These are phyloP conservation scores for Arrhamphus sclerolepis DNA, from an alignment of 2,797 vertebrate genomes.

Conservation along the genomic window DNA sequence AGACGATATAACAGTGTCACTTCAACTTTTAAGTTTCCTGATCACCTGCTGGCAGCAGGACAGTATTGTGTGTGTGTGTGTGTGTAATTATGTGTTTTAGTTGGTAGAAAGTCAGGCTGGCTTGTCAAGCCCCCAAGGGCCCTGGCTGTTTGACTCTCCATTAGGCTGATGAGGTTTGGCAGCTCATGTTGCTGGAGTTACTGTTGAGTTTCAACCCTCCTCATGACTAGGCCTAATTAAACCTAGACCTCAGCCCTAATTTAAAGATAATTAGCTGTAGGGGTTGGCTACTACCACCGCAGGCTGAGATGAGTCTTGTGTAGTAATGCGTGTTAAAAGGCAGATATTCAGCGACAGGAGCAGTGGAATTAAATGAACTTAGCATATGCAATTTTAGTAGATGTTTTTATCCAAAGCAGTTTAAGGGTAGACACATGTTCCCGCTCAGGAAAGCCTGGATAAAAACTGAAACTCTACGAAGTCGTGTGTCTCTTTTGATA, in stretches of 20 bases:
- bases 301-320: conserved; percentile 36
- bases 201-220: conserved; percentile 68
- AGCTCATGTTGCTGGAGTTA: conserved; percentile 75
- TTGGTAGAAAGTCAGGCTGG: conserved; percentile 54
- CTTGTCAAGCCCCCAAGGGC: conserved; percentile 70
- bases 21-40: conserved; percentile 26
- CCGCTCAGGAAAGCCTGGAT: conserved; percentile 7
- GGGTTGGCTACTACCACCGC: conserved; percentile 54
- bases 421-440: conserved; percentile 13
- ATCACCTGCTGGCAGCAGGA: conserved; percentile 25
- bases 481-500: conserved; percentile 12
- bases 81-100: conserved; percentile 15
- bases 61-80: conserved; percentile 5
- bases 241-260: conserved; percentile 75
- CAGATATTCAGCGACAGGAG: conserved; percentile 28
- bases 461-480: conserved; percentile 8
- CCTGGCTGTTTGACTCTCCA: conserved; percentile 75
- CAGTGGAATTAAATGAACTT: conserved; percentile 39
- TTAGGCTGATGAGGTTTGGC: conserved; percentile 84
- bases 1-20: too few relatives aligned
- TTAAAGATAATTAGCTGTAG: conserved; percentile 75
- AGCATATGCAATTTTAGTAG: conserved; percentile 30
- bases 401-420: conserved; percentile 31
- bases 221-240: conserved; percentile 79
- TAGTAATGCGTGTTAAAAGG: conserved; percentile 55